Evolutionary conservation across 1,140 invertebrate species (phyloP).

Genomic region (Drosophila gunungcola): DNA sequence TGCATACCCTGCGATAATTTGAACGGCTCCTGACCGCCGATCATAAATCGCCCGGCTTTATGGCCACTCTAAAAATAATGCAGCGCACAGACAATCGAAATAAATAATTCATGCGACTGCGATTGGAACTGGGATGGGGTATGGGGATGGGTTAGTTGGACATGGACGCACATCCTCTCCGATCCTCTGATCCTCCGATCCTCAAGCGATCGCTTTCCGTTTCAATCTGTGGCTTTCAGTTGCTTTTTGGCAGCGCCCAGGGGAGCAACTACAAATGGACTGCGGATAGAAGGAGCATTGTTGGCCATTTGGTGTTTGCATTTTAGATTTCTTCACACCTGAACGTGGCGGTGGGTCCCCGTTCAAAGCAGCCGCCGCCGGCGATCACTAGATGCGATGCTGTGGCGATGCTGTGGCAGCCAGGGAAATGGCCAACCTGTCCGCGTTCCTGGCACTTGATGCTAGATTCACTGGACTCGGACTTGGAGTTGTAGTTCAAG

Average conservation of each 20-base stretch:
- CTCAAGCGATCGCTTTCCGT: conserved; percentile 37
- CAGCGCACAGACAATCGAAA: conserved; percentile 72
- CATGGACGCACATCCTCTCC: conserved; percentile 46
- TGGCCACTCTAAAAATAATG: conserved; percentile 63
- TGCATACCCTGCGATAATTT: conserved; percentile 79
- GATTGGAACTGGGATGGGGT: conserved; percentile 5
- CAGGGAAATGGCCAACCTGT: conserved; percentile 61
- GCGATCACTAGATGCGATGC: conserved; percentile 15
- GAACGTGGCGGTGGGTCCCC: conserved; percentile 61
- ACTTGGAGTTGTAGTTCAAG: too few species aligned
- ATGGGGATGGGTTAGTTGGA: conserved; percentile 14
- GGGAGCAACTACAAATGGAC: conserved; percentile 79
- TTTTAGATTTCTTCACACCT: conserved; percentile 83
- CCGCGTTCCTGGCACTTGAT: conserved; percentile 69
- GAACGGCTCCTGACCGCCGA: conserved; percentile 61
- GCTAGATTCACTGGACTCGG: conserved; percentile 25
- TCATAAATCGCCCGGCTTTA: conserved; percentile 58
- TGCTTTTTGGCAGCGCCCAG: conserved; percentile 66
- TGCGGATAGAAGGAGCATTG: conserved; percentile 28
- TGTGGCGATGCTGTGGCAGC: not conserved
- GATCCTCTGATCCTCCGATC: not conserved
- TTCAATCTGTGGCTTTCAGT: conserved; percentile 31
- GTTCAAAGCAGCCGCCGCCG: conserved; percentile 76
- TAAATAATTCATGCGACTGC: conserved; percentile 79
- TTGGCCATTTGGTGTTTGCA: conserved; percentile 68